Evolutionary conservation across 2,797 vertebrate species (phyloP).

Genomic region (Loriculus beryllinus): DNA sequence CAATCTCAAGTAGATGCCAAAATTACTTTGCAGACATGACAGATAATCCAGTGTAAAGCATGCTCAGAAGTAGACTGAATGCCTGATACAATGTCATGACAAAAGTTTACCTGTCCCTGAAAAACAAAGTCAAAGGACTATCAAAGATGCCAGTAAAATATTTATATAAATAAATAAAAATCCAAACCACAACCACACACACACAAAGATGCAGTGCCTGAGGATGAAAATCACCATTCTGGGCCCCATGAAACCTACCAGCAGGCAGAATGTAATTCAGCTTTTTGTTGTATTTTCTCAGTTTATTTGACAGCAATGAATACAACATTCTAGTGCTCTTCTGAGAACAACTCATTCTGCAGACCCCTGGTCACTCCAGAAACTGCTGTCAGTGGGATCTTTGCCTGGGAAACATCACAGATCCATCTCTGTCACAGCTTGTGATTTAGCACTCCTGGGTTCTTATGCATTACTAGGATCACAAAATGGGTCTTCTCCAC

Average conservation of each 20-base stretch:
- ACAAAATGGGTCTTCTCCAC: background rate
- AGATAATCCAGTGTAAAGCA: background rate
- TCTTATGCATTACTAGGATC: background rate
- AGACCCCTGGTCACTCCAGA: background rate
- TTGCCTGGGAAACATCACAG: background rate
- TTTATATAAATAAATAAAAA: background rate
- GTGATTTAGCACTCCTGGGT: background rate
- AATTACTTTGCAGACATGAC: background rate
- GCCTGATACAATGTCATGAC: background rate
- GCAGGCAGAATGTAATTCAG: background rate
- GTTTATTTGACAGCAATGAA: background rate
- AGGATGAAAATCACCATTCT: background rate
- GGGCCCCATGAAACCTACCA: background rate
- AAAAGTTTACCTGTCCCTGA: background rate
- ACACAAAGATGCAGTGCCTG: rapidly evolving
- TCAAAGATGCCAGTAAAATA: background rate
- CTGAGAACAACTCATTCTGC: background rate
- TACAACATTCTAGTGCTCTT: background rate
- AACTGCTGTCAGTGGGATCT: background rate
- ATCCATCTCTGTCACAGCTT: background rate
- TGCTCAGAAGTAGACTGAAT: background rate
- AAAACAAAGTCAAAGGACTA: background rate
- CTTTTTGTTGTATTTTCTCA: background rate
- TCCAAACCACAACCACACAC: background rate
- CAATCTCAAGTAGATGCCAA: background rate